Evolutionary conservation across 2,888 invertebrate genomes (phyloP), one percentile per base, ranked within the genome.

Genomic region (Rhabditoides inermis): DNA sequence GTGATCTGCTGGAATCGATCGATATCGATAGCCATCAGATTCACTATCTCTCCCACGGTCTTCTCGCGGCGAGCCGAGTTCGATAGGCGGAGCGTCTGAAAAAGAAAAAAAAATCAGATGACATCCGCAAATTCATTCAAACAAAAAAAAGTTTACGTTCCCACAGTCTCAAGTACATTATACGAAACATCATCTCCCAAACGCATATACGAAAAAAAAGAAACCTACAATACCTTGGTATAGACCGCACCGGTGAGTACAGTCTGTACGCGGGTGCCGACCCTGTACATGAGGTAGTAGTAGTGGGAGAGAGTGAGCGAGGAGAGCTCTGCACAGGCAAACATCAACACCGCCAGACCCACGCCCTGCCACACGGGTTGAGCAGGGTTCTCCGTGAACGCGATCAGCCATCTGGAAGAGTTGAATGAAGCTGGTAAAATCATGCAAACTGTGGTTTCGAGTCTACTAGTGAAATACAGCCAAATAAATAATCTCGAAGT

Each of bases 41-140:
- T 82, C 5, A 82, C 81, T 32, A 82, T 81, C 70, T 74, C 82
- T 10, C 82, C 82, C 2, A 79, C 79, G 1, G 81, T 82, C 25
- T 79, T 80, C 25, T 76, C 73, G 28, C 77, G 75, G 32, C 79
- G 73, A 4, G 81, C 78, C 20, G 78, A 60, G 58, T 75, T 80
- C 20, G 80, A 80, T 47, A 82, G 61, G 36, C 69, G 73, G 28
- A 82, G 69, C 18, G 81, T 71, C 65, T 70, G 36, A n/a, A 46
- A 15, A n/a, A 22, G 15, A 3, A 35, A 3, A 22, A 23, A n/a
- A 15, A 3, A 22, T 23, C 5, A 7, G 7, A 26, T 49, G 28
- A 20, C 23, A 22, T 41, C n/a, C 7, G 6, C 35, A 25, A 26
- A 27, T 26, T 26, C 45, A 27, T 10, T 26, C 15, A 28, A 5